Evolutionary conservation across 2,888 invertebrate species (phyloP).

Genomic region (Kuschelorhynchus macadamiae): DNA sequence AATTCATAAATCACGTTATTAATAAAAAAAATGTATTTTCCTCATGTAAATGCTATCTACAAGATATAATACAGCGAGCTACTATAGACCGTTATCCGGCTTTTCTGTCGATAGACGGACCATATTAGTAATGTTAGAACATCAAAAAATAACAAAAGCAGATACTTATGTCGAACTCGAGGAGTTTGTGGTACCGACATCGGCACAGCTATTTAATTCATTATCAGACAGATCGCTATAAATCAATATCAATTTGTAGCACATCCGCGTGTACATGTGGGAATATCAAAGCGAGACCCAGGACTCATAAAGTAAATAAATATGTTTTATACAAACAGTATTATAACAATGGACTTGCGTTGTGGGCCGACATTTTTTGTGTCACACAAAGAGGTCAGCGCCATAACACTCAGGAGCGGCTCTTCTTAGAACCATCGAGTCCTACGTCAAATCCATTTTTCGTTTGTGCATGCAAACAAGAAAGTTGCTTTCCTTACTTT

Average conservation of each 20-base stretch:
- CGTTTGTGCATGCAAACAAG: not conserved
- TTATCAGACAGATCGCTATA: constrained; percentile 53
- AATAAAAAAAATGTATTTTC: too few relatives aligned
- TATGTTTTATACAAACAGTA: constrained; percentile 59
- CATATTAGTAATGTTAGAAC: constrained; percentile 3
- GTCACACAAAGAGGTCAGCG: constrained; percentile 60
- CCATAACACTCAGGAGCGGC: constrained; percentile 60
- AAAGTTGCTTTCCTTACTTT: not conserved
- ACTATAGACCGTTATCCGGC: too few relatives aligned
- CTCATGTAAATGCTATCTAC: too few relatives aligned
- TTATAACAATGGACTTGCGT: constrained; percentile 59
- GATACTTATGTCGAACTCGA: constrained; percentile 7
- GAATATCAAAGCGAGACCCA: constrained; percentile 61
- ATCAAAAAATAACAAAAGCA: constrained; percentile 10
- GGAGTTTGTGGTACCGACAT: constrained; percentile 31
- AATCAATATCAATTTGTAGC: constrained; percentile 62
- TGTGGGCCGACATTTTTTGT: constrained; percentile 60
- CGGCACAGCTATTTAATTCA: constrained; percentile 46
- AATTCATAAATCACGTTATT: too few relatives aligned
- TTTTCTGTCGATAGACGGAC: not conserved
- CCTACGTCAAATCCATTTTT: constrained; percentile 52
- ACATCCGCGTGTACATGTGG: constrained; percentile 61
- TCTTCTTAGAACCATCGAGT: constrained; percentile 57
- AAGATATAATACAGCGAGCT: too few relatives aligned
- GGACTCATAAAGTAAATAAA: constrained; percentile 59